phyloP scores from a whole-genome alignment of 2,888 invertebrate species.

The Drosophila neotestacea region DNA sequence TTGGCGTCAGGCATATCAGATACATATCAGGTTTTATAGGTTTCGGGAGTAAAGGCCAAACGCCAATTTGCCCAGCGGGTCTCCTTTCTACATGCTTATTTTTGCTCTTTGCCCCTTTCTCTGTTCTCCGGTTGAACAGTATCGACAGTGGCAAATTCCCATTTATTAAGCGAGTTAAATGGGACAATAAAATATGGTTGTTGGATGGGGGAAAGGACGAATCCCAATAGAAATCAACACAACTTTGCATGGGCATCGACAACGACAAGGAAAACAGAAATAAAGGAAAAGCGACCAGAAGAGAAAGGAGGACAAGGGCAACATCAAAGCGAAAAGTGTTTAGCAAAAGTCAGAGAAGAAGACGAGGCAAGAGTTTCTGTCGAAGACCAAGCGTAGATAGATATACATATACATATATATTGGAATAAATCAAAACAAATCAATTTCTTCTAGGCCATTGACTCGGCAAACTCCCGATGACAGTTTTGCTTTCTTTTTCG shows the following conservation, averaged over 20 bases:
- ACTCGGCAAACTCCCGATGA: constrained; percentile 62
- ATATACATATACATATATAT: constrained; percentile 1
- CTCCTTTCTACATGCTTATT: not conserved
- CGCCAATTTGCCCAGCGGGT: constrained; percentile 30
- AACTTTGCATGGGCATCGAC: constrained; percentile 56
- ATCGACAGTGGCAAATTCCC: constrained; percentile 55
- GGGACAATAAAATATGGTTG: constrained; percentile 67
- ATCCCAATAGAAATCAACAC: constrained; percentile 42
- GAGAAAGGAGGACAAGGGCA: constrained; percentile 17
- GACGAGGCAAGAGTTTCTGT: constrained; percentile 1
- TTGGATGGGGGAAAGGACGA: not conserved
- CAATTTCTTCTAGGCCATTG: constrained; percentile 75
- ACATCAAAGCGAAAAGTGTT: constrained; percentile 48
- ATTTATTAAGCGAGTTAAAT: constrained; percentile 69
- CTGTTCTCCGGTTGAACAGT: constrained; percentile 3
- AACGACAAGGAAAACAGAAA: constrained; percentile 14
- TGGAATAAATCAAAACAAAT: constrained; percentile 76
- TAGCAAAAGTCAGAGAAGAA: constrained; percentile 10
- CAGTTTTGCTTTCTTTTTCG: constrained; percentile 48
- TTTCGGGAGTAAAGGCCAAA: constrained; percentile 39
- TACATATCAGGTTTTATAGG: constrained; percentile 69
- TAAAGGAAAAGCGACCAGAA: not conserved
- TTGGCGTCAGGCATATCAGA: constrained; percentile 43
- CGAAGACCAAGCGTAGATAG: constrained; percentile 2
- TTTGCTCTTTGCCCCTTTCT: not conserved